Base-by-base conservation (phyloP, 1,140 invertebrate genomes). In the Drosophila bocqueti region DNA sequence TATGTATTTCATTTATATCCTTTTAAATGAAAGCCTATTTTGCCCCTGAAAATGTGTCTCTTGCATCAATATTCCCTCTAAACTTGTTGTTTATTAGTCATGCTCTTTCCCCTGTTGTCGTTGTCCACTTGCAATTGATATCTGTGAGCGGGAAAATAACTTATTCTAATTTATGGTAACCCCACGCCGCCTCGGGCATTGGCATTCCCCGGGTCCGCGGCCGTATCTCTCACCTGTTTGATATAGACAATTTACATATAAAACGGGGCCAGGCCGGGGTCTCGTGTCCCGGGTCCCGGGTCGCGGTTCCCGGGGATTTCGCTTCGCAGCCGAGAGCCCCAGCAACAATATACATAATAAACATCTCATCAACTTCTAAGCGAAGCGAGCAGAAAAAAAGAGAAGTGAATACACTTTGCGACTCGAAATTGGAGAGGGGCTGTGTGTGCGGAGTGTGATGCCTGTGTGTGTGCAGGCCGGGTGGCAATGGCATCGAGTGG, bases 281-380 rank as follows among this genome's bases (percentile, higher is more conserved):
- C 34, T 4, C 34, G 34, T 4, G 11, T 36, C 43, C 43, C 46
- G 43, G 47, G 31, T 40, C 13, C 36, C 36, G 49, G 36, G 16
- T 24, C 43, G 38, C 47, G 45, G 49, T 42, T 47, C 61, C 61
- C 40, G 47, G 67, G 38, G 16, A 71, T 38, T 69, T 50, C 11
- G 15, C 13, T 38, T 18, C 42, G 38, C 29, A 38, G 49, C 40
- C 31, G 31, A 49, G 40, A 60, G 29, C 47, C 50, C 47, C 72
- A 50, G 57, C 62, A 67, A 59, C 42, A 57, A 60, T 76, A 68
- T 81, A 81, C 82, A 85, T 85, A 85, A 85, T 86, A 86, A 85
- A 82, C 79, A 85, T 85, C 74, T 85, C 83, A 85, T 85, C 79
- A 86, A 62, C 66, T 81, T 77, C 43, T 55, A 59, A 77, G 74